A percentile compares a stretch with the other conserved stretches of the same genome.
Conservation (phyloP, 1,140 invertebrate genomes). For the Papilio polytes region DNA sequence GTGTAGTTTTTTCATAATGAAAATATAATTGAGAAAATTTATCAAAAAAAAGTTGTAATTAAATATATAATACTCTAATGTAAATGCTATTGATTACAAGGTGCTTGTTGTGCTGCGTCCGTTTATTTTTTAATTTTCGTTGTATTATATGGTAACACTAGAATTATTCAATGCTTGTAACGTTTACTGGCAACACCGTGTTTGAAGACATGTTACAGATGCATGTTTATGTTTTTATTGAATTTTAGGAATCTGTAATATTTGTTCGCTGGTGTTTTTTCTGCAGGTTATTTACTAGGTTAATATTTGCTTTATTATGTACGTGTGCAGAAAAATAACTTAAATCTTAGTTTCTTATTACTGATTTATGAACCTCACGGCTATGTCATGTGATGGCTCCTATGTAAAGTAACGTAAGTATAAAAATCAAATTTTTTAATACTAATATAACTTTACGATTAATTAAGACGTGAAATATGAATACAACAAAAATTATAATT, state of each 20-base stretch:
- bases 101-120: constrained; percentile 65
- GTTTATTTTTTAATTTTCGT: constrained; percentile 56
- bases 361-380: not conserved
- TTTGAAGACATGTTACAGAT: not conserved
- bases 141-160: constrained; percentile 67
- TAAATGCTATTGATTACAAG: constrained; percentile 58
- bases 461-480: no score
- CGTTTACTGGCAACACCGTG: constrained; percentile 40
- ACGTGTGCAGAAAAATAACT: not conserved
- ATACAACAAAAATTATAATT: no score
- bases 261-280: not conserved
- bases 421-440: no score
- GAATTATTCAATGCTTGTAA: constrained; percentile 63
- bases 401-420: no score
- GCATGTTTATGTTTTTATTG: not conserved
- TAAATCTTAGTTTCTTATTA: not conserved
- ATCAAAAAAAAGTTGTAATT: constrained; percentile 65
- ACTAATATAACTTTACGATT: no score
- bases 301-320: constrained; percentile 22
- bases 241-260: not conserved
- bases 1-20: constrained; percentile 72
- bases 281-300: not conserved
- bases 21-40: constrained; percentile 71
- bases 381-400: not conserved
- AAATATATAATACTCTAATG: constrained; percentile 57